These are phyloP conservation scores for Nomada ruficornis DNA, from an alignment of 2,888 invertebrate species.

Conservation along the genomic window DNA sequence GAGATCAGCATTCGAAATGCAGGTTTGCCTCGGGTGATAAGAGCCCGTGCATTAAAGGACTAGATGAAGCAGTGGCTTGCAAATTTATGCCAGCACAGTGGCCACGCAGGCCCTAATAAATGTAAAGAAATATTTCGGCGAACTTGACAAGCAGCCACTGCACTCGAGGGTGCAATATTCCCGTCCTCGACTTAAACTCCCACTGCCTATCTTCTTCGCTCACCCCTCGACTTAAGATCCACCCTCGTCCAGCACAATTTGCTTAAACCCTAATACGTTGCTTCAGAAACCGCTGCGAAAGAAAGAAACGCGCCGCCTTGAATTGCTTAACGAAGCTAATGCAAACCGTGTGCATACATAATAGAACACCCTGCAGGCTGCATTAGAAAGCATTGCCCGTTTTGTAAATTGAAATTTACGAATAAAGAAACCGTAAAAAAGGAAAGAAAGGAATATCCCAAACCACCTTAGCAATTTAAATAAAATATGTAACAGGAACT, in stretches of 20 bases:
- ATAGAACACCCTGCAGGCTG: neutral
- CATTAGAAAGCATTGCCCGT: constrained; percentile 15
- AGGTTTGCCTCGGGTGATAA: constrained; percentile 2
- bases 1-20: neutral
- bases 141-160: neutral
- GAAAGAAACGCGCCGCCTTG: constrained; percentile 19
- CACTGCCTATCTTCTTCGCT: neutral
- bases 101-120: constrained; percentile 15
- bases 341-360: constrained; percentile 14
- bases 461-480: too few species aligned
- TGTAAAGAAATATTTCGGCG: constrained; percentile 23
- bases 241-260: constrained; percentile 11
- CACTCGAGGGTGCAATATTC: neutral
- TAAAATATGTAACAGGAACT: neutral
- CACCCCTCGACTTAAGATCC: neutral
- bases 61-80: constrained; percentile 2
- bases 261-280: constrained; percentile 34
- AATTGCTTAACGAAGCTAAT: constrained; percentile 33
- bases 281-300: neutral
- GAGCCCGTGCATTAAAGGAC: neutral
- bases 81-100: constrained; percentile 25
- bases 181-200: neutral
- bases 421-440: neutral
- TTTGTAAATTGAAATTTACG: constrained; percentile 32
- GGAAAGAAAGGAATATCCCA: too few species aligned